Evolutionary conservation across 2,888 invertebrate genomes (phyloP).

Genomic region (Heteromyza rotundicornis): DNA sequence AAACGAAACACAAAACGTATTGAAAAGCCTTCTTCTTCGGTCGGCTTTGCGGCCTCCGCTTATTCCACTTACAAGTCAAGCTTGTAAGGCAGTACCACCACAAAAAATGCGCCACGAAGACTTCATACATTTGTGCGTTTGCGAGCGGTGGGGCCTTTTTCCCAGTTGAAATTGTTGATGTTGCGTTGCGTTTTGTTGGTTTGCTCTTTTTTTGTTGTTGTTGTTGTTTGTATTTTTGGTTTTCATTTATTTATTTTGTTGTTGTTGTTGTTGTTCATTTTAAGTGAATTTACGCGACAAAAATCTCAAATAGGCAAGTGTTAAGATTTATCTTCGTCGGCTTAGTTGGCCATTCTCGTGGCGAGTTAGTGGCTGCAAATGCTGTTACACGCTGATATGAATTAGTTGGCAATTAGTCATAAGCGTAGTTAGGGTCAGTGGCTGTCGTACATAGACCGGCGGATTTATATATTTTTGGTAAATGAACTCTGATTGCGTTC

Average conservation of each 20-base stretch:
- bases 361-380: neutral
- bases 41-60: neutral
- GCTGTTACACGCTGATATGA: constrained; percentile 5
- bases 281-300: constrained; percentile 34
- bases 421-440: constrained; percentile 19
- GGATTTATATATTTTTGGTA: neutral
- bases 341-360: neutral
- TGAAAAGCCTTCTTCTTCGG: no score
- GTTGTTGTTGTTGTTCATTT: constrained; percentile 6
- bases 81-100: no score
- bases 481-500: neutral
- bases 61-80: neutral
- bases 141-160: neutral
- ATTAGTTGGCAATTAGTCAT: constrained; percentile 38
- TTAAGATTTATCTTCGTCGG: constrained; percentile 34
- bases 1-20: no score
- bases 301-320: constrained; percentile 39
- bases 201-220: neutral
- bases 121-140: neutral
- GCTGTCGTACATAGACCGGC: neutral
- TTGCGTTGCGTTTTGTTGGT: constrained; percentile 2
- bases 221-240: constrained; percentile 2
- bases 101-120: no score
- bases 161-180: constrained; percentile 1
- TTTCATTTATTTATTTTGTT: constrained; percentile 12